Base-by-base conservation (phyloP, 1,140 invertebrate species). In the Polyergus mexicanus region DNA sequence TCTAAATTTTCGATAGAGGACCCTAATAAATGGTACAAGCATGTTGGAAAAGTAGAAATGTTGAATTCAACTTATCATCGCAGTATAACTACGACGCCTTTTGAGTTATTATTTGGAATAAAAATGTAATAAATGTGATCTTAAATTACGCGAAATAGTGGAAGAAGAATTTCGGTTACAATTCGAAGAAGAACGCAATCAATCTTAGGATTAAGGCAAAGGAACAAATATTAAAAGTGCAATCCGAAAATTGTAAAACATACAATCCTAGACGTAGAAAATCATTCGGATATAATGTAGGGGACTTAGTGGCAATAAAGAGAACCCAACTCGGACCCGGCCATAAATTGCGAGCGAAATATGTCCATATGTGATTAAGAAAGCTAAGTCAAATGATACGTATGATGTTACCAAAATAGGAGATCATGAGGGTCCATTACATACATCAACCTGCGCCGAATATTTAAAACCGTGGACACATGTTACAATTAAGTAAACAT, bases 191-290 rank as follows among this genome's bases (percentile, higher is more conserved):
- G 7, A 56, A 22, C 54, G 54, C 13, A 2, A 56, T 5, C n/a
- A 65, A 16, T n/a, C 2, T 1, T 1, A 19, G 62, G 28, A 63
- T 63, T 11, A 65, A 65, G 16, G 62, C 28, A 7, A 65, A 32
- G 2, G 62, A 65, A 10, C 19, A 65, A 65, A 38, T n/a, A 2
- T 35, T 65, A 11, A 65, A 65, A 35, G 62, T 65, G 3, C 62
- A 65, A n/a, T 38, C 32, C 2, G 62, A 65, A 38, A 65, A 65
- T 4, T 65, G 62, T 65, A 65, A 65, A 65, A 65, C 32, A 0
- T 65, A 65, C 3, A 65, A 65, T 65, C 62, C 38, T 38, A 32
- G 62, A 11, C 62, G 32, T n/a, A 65, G n/a, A 7, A n/a, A 13
- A n/a, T 13, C 32, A 8, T 1, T 0, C 4, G 38, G n/a, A 8